These are phyloP conservation scores for Xyrauchen texanus DNA, from an alignment of 2,113 vertebrate genomes.

Conservation along the genomic window DNA sequence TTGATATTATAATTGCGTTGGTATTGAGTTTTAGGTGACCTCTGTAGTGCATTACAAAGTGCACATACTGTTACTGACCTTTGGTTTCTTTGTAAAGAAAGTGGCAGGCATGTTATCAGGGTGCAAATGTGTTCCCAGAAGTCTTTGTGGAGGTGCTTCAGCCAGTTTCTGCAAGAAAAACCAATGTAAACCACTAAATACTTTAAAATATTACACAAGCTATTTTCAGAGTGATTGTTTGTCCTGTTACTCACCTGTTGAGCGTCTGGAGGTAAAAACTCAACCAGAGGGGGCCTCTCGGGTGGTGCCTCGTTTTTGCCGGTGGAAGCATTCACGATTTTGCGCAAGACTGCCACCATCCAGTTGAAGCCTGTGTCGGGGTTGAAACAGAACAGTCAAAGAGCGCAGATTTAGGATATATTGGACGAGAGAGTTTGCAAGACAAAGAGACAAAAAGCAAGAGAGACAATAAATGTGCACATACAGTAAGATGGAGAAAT, in stretches of 20 bases:
- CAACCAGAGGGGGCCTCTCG: conserved; percentile 47
- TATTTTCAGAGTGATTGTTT: not conserved
- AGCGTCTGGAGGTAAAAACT: conserved; percentile 50
- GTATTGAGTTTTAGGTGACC: not conserved
- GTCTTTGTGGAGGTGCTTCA: conserved; percentile 39
- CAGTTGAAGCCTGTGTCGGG: conserved; percentile 60
- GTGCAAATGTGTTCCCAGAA: conserved; percentile 56
- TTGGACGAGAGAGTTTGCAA: not conserved
- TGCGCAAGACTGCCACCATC: conserved; percentile 56
- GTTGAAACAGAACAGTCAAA: not conserved
- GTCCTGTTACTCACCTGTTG: conserved; percentile 49
- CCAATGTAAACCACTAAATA: not conserved
- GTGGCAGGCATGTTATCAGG: conserved; percentile 47
- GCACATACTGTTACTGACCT: conserved; percentile 28
- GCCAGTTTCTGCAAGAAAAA: conserved; percentile 36
- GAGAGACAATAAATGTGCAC: too few species aligned
- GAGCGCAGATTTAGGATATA: too few species aligned
- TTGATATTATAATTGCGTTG: not conserved
- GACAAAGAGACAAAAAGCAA: not conserved
- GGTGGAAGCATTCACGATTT: conserved; percentile 46
- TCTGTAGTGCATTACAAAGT: not conserved
- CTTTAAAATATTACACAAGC: not conserved
- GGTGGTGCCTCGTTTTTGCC: not conserved
- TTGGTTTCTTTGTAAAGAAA: conserved; percentile 49
- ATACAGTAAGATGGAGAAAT: too few species aligned